phyloP scores from a whole-genome alignment of 2,113 vertebrate genomes.

The Acrocephalus kingi region DNA sequence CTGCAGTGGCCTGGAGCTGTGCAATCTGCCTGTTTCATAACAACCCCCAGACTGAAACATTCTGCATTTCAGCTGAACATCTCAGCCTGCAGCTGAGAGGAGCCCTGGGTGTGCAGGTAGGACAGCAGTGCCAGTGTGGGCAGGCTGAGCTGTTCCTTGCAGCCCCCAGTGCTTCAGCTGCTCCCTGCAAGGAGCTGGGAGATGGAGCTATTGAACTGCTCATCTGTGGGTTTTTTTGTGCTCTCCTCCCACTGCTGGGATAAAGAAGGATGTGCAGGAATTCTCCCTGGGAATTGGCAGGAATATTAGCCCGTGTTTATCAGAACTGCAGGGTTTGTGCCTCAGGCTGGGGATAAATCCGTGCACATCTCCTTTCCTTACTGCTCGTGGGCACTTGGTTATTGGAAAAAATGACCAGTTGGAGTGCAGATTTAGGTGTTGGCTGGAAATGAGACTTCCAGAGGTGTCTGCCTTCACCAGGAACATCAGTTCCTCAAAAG shows the following conservation, averaged over 20 bases:
- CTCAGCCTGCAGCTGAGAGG: accelerated
- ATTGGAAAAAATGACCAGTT: not conserved
- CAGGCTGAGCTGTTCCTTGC: not conserved
- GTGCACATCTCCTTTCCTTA: accelerated
- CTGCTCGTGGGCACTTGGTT: not conserved
- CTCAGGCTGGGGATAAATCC: not conserved
- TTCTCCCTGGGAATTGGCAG: not conserved
- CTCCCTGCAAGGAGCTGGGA: not conserved
- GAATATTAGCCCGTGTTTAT: not conserved
- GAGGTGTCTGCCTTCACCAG: not conserved
- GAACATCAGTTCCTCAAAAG: not conserved
- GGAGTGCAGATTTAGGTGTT: not conserved
- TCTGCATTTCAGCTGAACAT: not conserved
- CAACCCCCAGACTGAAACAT: accelerated
- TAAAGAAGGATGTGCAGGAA: not conserved
- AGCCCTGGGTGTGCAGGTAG: not conserved
- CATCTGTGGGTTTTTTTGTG: not conserved
- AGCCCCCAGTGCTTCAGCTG: not conserved
- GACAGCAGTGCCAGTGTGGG: not conserved
- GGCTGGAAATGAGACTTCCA: not conserved
- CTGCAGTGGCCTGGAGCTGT: not conserved
- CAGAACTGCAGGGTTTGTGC: not conserved
- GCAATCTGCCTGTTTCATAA: not conserved
- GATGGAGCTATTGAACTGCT: not conserved
- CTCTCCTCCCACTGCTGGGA: not conserved